phyloP scores from a whole-genome alignment of 2,797 vertebrate species.

The Perodicticus potto region DNA sequence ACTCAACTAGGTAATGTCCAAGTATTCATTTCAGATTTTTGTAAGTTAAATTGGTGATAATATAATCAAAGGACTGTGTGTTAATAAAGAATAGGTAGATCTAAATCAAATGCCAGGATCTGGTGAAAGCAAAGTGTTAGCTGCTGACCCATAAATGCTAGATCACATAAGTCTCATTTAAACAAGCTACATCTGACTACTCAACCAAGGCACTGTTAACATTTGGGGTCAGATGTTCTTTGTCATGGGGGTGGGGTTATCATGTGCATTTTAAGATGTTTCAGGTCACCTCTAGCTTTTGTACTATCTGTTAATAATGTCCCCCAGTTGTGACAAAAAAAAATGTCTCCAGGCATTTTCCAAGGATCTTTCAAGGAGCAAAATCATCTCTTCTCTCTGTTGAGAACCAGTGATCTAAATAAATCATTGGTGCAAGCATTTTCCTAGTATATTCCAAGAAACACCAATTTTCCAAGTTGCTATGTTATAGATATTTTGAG shows the following conservation, averaged over 20 bases:
- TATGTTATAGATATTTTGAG: not conserved
- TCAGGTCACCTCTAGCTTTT: not conserved
- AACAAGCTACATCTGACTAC: not conserved
- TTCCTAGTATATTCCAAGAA: not conserved
- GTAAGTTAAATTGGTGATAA: not conserved
- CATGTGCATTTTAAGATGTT: not conserved
- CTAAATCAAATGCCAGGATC: not conserved
- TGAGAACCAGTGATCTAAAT: not conserved
- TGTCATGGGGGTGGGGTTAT: not conserved
- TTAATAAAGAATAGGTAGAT: not conserved
- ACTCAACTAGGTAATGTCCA: not conserved
- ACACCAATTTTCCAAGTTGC: not conserved
- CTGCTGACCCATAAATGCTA: not conserved
- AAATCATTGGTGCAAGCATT: not conserved
- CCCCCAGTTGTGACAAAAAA: not conserved
- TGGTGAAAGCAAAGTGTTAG: not conserved
- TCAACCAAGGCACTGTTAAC: not conserved
- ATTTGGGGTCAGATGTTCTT: not conserved
- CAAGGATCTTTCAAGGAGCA: not conserved
- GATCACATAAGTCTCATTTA: not conserved
- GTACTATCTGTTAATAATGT: not conserved
- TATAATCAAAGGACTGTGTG: not conserved
- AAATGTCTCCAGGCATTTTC: not conserved
- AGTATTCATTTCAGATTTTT: conserved; percentile 33
- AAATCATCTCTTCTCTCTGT: not conserved